Conservation (phyloP, 2,888 invertebrate genomes). For the Drosophila atripex region DNA sequence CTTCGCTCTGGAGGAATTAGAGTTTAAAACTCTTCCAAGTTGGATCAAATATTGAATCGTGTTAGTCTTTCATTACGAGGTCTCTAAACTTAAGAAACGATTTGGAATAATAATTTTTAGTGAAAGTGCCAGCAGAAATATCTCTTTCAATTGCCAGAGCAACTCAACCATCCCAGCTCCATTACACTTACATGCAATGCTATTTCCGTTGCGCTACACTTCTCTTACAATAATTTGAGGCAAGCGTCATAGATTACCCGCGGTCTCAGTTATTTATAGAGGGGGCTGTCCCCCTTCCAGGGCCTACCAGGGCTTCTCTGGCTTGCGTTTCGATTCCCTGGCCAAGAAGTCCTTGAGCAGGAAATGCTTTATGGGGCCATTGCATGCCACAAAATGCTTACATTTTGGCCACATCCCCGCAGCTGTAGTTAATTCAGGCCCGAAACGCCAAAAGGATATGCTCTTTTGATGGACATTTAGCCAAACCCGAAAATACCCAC, state of each 20-base stretch:
- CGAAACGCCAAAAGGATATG: conserved; percentile 70
- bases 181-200: conserved; percentile 48
- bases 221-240: conserved; percentile 34
- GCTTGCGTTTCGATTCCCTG: conserved; percentile 44
- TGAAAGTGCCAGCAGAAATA: conserved; percentile 28
- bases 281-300: conserved; percentile 1
- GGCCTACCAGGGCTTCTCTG: conserved; percentile 17
- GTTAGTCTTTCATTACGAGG: too few species aligned
- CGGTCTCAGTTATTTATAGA: conserved; percentile 35
- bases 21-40: background rate
- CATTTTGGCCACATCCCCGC: conserved; percentile 57
- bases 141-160: conserved; percentile 12
- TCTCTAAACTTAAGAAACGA: too few species aligned
- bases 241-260: conserved; percentile 29
- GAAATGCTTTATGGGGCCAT: conserved; percentile 81
- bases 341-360: conserved; percentile 29
- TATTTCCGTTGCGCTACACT: conserved; percentile 46
- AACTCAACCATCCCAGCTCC: conserved; percentile 30
- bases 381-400: conserved; percentile 81
- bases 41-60: too few species aligned
- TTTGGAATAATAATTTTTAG: background rate
- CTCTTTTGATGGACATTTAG: conserved; percentile 78
- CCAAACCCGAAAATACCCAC: conserved; percentile 56
- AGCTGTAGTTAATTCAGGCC: conserved; percentile 57
- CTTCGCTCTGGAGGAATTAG: background rate